Evolutionary conservation across 2,113 vertebrate species (phyloP), one percentile per base, ranked within the genome.

Genomic region (Mugil cephalus): DNA sequence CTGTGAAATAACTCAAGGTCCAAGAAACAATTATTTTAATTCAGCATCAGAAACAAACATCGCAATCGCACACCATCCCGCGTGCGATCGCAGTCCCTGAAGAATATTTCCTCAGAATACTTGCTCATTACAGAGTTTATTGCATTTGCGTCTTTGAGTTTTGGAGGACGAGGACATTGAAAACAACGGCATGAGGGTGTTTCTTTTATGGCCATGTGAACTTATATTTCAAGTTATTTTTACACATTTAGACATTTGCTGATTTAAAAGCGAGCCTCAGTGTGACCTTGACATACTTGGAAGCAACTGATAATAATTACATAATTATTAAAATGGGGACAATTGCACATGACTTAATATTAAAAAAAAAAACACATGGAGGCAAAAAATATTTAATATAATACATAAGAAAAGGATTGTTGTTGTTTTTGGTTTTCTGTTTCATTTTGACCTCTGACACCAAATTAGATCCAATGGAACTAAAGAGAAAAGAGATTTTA

Each of bases 11-110:
- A 82, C 54, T 78, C 88, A 88, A 86, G 87, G 87, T 83, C 80
- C 79, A 74, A 69, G 70, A 84, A 87, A 81, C 73, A 84, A 84
- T 81, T 89, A 85, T 84, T 77, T 84, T 51, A 66, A 53, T 86
- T 81, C 21, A 66, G 17, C 61, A 54, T 45, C 15, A 88, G 72
- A 81, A 82, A 55, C 63, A 83, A 84, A 75, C 59, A 67, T 17
- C 13, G 74, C 46, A 30, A 67, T 17, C 13, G 74, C 46, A 30
- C 53, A 63, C 50, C 50, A 68, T 54, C 50, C 30, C 1, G 5
- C 72, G 80, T 68, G 70, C 2, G 2, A 55, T 45, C 64, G 30
- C 12, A 24, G 30, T 82, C 83, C 82, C 83, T 47, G 12, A 77
- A 82, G 87, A 69, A 70, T 77, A 73, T 76, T 69, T 74, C 64